A percentile compares a stretch with the other conserved stretches of the same genome.
phyloP scores from a whole-genome alignment of 2,113 vertebrate species.

The Clarias magur region DNA sequence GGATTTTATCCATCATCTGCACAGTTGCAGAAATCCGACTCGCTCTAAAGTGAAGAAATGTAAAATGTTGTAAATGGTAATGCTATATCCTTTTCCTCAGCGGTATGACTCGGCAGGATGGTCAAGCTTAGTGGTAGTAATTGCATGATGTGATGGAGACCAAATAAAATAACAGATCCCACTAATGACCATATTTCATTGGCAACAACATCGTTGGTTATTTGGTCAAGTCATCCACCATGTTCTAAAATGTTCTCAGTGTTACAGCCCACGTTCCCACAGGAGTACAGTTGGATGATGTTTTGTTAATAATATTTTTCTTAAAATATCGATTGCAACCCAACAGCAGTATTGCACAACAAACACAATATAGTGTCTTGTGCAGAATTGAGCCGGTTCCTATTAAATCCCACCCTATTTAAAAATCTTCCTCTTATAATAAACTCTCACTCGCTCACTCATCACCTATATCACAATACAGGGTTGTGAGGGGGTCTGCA shows the following conservation, averaged over 20 bases:
- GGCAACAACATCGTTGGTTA: background rate
- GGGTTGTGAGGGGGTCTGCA: no score
- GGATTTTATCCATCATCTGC: no score
- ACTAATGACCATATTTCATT: background rate
- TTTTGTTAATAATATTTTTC: background rate
- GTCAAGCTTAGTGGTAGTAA: background rate
- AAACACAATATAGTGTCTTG: background rate
- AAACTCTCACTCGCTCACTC: no score
- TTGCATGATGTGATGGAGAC: background rate
- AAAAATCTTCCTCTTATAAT: no score
- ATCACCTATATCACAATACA: no score
- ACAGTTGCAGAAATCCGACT: no score
- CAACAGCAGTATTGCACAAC: background rate
- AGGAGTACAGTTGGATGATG: background rate
- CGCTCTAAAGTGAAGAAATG: no score
- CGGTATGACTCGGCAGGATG: conserved; percentile 8
- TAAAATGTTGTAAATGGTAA: no score
- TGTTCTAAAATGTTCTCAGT: conserved; percentile 9
- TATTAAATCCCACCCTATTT: no score
- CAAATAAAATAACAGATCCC: background rate
- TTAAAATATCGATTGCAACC: background rate
- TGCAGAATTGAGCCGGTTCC: background rate
- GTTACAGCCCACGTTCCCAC: conserved; percentile 24
- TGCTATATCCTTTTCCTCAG: background rate
- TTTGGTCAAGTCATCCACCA: conserved; percentile 2